Evolutionary conservation across 1,140 invertebrate genomes (phyloP).

Genomic region (Drosophila ogumai): DNA sequence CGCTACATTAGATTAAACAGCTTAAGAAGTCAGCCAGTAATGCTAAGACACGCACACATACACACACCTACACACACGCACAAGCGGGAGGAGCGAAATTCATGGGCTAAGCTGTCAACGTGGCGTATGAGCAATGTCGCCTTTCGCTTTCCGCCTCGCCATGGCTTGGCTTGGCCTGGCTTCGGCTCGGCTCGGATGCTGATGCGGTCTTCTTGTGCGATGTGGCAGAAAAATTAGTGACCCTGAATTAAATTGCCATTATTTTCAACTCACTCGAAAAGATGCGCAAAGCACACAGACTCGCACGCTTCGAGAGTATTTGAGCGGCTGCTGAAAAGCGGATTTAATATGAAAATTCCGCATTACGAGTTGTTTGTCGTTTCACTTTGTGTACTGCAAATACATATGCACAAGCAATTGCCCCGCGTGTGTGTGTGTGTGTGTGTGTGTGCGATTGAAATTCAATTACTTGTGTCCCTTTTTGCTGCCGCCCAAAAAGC

Average conservation of each 20-base stretch:
- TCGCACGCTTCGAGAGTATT: conserved; percentile 44
- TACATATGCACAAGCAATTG: conserved; percentile 37
- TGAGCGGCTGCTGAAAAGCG: conserved; percentile 72
- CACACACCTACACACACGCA: conserved; percentile 8
- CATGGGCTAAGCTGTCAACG: conserved; percentile 59
- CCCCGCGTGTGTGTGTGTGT: conserved; percentile 37
- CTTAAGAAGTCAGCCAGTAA: conserved; percentile 71
- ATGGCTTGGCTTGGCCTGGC: conserved; percentile 20
- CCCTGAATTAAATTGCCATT: conserved; percentile 84
- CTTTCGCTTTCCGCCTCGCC: conserved; percentile 33
- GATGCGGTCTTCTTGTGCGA: conserved; percentile 70
- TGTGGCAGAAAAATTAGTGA: conserved; percentile 83
- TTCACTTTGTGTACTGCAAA: conserved; percentile 65
- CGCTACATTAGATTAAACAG: conserved; percentile 78
- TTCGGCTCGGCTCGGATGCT: conserved; percentile 20
- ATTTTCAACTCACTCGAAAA: conserved; percentile 81
- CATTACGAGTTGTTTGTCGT: conserved; percentile 81
- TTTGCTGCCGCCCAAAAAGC: conserved; percentile 60
- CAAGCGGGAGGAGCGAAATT: conserved; percentile 39
- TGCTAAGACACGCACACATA: conserved; percentile 33
- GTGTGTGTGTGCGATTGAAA: conserved; percentile 72
- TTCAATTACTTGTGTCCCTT: conserved; percentile 82
- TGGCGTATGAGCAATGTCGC: conserved; percentile 67
- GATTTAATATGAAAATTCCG: conserved; percentile 83
- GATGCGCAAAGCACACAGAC: conserved; percentile 53